phyloP scores from a whole-genome alignment of 2,888 invertebrate species.

The Zhengitettix transpicula region DNA sequence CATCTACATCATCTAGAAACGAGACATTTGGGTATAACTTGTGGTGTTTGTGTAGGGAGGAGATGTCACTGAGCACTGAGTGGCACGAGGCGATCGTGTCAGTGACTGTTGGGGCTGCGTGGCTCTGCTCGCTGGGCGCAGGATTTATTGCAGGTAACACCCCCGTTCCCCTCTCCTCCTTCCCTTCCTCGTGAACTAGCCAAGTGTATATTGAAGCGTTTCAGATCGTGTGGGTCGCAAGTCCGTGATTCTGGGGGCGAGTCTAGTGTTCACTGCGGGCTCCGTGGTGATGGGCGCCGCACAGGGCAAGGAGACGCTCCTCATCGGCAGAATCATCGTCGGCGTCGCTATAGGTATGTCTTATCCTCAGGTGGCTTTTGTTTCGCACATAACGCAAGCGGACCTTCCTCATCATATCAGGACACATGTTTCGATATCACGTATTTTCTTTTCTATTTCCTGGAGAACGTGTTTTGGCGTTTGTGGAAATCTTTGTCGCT shows the following conservation, averaged over 20 bases:
- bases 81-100: conserved; percentile 32
- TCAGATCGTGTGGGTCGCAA: conserved; percentile 30
- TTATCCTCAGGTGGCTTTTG: no score
- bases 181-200: not conserved
- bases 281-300: conserved; percentile 28
- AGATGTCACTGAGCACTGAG: conserved; percentile 24
- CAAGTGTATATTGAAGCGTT: conserved; percentile 1
- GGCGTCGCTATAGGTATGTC: conserved; percentile 30
- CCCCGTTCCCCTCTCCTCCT: not conserved
- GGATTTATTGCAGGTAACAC: conserved; percentile 24
- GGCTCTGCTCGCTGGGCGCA: conserved; percentile 25
- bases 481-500: no score
- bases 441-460: no score
- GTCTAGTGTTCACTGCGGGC: conserved; percentile 29
- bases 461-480: no score
- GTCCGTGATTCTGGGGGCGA: conserved; percentile 29
- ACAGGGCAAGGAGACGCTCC: conserved; percentile 19
- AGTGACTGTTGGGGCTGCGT: conserved; percentile 28
- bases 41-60: conserved; percentile 17
- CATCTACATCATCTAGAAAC: no score
- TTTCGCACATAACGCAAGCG: no score
- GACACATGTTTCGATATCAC: no score
- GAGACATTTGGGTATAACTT: no score
- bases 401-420: no score
- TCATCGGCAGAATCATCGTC: conserved; percentile 27